Conservation (phyloP, 2,888 invertebrate species). For the Linnaemya tessellans region DNA sequence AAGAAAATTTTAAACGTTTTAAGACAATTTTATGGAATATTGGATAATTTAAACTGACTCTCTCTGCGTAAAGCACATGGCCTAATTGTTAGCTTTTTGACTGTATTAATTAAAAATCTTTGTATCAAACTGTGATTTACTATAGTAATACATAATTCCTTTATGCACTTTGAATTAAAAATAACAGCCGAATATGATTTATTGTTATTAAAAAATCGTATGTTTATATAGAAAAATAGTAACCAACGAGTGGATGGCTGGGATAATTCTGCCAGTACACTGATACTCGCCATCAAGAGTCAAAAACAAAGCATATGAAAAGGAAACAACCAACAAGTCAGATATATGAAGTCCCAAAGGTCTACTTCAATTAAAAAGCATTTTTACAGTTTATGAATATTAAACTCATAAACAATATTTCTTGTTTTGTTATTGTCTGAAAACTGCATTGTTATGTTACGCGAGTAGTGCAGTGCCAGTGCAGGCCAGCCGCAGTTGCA, state of each 20-base stretch:
- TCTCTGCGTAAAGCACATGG: not conserved
- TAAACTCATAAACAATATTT: constrained; percentile 67
- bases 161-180: constrained; percentile 16
- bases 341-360: constrained; percentile 80
- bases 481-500: constrained; percentile 47
- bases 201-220: constrained; percentile 42
- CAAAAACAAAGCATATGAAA: constrained; percentile 47
- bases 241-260: constrained; percentile 18
- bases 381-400: constrained; percentile 74
- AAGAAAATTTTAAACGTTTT: not conserved
- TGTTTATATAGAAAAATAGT: constrained; percentile 44
- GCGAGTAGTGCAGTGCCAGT: constrained; percentile 12
- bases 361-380: constrained; percentile 83
- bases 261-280: constrained; percentile 71
- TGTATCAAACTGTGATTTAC: constrained; percentile 20
- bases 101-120: constrained; percentile 35
- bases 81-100: not conserved
- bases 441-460: constrained; percentile 63
- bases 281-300: constrained; percentile 60
- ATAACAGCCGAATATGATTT: constrained; percentile 39
- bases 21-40: not conserved
- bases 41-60: not conserved
- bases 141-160: constrained; percentile 9
- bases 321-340: constrained; percentile 50
- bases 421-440: constrained; percentile 64